Evolutionary conservation across 1,140 invertebrate species (phyloP), one percentile per base, ranked within the genome.

Genomic region (Lepeophtheirus salmonis): DNA sequence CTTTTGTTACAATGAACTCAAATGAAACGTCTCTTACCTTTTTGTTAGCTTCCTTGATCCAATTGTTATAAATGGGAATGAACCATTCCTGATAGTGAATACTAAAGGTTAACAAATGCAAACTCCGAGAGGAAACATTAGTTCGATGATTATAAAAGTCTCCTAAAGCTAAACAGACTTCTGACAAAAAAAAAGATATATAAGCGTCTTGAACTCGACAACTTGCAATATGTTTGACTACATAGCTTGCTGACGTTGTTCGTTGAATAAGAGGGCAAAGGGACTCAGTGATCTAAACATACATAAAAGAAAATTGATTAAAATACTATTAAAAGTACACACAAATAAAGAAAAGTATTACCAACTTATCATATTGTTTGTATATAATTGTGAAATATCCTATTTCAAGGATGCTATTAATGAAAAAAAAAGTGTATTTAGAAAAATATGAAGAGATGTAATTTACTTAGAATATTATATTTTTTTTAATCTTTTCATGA

Each of bases 281-380:
- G 30, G 30, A 41, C 30, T 41, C 30, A n/a, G 30, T 41, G 30
- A 41, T 41, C 30, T 41, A n/a, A n/a, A n/a, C n/a, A n/a, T n/a
- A n/a, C n/a, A 41, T 41, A n/a, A 41, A 41, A n/a, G 30, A 41
- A 41, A 41, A 41, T 41, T 10, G 6, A n/a, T 41, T n/a, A n/a
- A n/a, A n/a, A n/a, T n/a, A n/a, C n/a, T n/a, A n/a, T n/a, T n/a
- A n/a, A n/a, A n/a, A n/a, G n/a, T 41, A n/a, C 30, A 10, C 30
- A 41, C 30, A 41, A 41, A 10, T 41, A 41, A 41, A n/a, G 30
- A 10, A 41, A 10, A n/a, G n/a, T 25, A 21, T 57, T 57, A 57
- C 55, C 55, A 57, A n/a, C 26, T 57, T 57, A 20, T 57, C 55
- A 57, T 57, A 57, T 57, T 57, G 55, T 18, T 57, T 57, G 55